phyloP scores from a whole-genome alignment of 2,113 vertebrate species.

The Megaptera novaeangliae region DNA sequence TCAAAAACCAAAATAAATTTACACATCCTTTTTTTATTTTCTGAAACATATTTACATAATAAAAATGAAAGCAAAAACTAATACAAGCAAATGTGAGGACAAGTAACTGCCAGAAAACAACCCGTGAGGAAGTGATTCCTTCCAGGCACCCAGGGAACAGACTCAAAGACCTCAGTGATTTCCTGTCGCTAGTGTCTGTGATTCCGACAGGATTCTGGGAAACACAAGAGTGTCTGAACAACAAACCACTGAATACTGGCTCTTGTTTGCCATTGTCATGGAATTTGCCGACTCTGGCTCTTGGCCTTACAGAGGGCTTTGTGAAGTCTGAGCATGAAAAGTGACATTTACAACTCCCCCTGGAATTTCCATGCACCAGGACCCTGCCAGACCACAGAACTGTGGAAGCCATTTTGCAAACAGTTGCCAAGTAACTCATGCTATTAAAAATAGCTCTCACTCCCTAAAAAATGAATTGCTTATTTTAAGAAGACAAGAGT shows the following conservation, averaged over 20 bases:
- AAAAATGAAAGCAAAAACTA: neutral
- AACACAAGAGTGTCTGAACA: neutral
- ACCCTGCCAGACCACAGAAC: slow-evolving; percentile 22
- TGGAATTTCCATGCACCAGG: slow-evolving; percentile 56
- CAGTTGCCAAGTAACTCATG: slow-evolving; percentile 53
- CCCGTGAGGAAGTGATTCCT: neutral
- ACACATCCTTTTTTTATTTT: neutral
- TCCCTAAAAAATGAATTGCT: slow-evolving; percentile 54
- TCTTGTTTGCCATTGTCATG: slow-evolving; percentile 24
- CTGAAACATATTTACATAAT: neutral
- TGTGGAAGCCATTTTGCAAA: slow-evolving; percentile 25
- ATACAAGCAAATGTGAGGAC: neutral
- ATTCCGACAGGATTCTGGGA: neutral
- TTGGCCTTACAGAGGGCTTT: neutral
- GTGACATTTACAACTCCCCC: slow-evolving; percentile 52
- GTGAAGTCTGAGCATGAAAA: slow-evolving; percentile 14
- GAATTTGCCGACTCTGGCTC: neutral
- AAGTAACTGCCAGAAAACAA: neutral
- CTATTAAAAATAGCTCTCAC: slow-evolving; percentile 51
- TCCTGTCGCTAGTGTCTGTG: neutral
- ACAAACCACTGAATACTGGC: neutral
- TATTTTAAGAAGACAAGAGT: slow-evolving; percentile 57
- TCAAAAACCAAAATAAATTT: neutral
- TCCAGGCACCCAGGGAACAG: neutral
- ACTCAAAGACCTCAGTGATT: neutral